Conservation (phyloP, 2,797 vertebrate genomes). For the Ispidina lecontei region DNA sequence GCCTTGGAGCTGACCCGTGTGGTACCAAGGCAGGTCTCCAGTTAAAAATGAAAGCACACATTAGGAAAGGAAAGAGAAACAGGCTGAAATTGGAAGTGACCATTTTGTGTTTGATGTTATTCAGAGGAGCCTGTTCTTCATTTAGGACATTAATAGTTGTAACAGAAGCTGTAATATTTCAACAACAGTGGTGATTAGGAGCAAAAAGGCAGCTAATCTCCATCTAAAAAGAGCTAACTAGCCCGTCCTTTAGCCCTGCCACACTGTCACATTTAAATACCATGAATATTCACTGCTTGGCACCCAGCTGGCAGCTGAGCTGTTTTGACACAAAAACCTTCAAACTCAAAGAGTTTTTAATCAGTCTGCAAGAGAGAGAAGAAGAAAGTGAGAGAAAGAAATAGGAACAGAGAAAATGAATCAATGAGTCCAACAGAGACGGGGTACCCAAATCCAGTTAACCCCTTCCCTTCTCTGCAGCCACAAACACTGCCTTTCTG, state of each 20-base stretch:
- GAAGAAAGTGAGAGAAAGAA: conserved; percentile 65
- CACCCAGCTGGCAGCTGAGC: conserved; percentile 70
- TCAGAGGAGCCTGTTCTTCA: conserved; percentile 66
- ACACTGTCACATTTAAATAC: conserved; percentile 63
- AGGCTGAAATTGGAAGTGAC: conserved; percentile 59
- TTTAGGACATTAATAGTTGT: conserved; percentile 71
- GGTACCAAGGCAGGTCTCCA: neutral
- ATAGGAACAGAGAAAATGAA: conserved; percentile 64
- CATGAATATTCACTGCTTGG: conserved; percentile 70
- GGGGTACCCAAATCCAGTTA: conserved; percentile 20
- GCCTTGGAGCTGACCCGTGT: neutral
- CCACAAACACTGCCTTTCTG: neutral
- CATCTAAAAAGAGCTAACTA: conserved; percentile 73
- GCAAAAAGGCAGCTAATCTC: conserved; percentile 71
- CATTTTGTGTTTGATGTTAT: conserved; percentile 55
- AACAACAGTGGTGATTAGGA: conserved; percentile 76
- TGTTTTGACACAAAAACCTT: conserved; percentile 74
- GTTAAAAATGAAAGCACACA: neutral
- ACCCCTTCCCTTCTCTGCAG: conserved; percentile 29
- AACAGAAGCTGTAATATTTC: conserved; percentile 77
- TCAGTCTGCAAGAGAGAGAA: conserved; percentile 67
- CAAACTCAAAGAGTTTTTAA: conserved; percentile 75
- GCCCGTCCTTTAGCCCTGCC: conserved; percentile 40
- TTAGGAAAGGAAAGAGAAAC: conserved; percentile 16
- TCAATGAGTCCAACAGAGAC: conserved; percentile 51